These are phyloP conservation scores for Odiellus spinosus DNA, from an alignment of 2,888 invertebrate genomes.

Conservation along the genomic window DNA sequence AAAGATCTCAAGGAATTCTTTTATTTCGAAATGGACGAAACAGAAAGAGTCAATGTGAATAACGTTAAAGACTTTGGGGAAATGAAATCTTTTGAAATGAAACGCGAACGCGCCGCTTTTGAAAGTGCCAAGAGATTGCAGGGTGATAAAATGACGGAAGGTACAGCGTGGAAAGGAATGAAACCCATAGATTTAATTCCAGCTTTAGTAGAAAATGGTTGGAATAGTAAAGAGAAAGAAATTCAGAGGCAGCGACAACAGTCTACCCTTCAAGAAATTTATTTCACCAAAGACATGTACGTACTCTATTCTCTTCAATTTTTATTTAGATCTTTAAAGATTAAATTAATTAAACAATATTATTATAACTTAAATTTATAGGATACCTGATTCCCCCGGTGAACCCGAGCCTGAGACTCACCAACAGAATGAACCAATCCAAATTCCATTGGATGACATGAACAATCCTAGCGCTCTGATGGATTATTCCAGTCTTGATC, in stretches of 20 bases:
- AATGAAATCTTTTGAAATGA: slow-evolving; percentile 76
- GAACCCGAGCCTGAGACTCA: slow-evolving; percentile 77
- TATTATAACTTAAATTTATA: slow-evolving; percentile 23
- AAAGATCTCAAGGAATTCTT: slow-evolving; percentile 60
- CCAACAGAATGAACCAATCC: slow-evolving; percentile 54
- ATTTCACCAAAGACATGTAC: slow-evolving; percentile 14
- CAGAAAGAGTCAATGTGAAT: slow-evolving; percentile 83
- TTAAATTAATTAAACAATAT: neutral
- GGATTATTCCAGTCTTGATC: slow-evolving; percentile 17
- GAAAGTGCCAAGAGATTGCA: slow-evolving; percentile 18
- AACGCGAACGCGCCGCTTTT: slow-evolving; percentile 44
- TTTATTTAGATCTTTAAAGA: neutral
- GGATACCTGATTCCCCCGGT: slow-evolving; percentile 66
- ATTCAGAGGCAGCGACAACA: slow-evolving; percentile 30
- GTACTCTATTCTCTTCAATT: neutral
- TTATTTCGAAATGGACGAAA: slow-evolving; percentile 88
- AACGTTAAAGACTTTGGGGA: slow-evolving; percentile 61
- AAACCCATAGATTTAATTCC: slow-evolving; percentile 42
- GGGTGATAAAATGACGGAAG: slow-evolving; percentile 53
- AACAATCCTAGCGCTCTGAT: slow-evolving; percentile 18
- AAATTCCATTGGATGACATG: slow-evolving; percentile 75
- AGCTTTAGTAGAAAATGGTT: slow-evolving; percentile 21
- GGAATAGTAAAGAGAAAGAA: slow-evolving; percentile 65
- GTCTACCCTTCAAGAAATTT: slow-evolving; percentile 12
- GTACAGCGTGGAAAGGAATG: slow-evolving; percentile 51